Conservation (phyloP, 2,113 vertebrate genomes). For the Xyliphius kryptos region DNA sequence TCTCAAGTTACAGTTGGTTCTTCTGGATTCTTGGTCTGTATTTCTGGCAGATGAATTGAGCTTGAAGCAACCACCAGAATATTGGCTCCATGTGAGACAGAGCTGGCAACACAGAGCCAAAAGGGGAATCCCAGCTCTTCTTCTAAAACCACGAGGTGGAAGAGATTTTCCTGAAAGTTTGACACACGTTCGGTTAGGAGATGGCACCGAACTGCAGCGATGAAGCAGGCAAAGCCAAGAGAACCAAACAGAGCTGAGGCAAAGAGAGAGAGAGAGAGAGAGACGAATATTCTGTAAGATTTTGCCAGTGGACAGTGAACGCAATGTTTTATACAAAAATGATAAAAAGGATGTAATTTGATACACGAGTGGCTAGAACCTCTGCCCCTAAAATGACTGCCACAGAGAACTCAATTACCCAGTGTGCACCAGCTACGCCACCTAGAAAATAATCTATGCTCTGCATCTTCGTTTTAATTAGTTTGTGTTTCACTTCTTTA, state of each 20-base stretch:
- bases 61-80: constrained; percentile 80
- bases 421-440: no score
- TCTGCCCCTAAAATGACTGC: no score
- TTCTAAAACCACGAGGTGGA: constrained; percentile 75
- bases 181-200: constrained; percentile 78
- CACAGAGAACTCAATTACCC: no score
- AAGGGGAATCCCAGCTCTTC: constrained; percentile 81
- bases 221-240: constrained; percentile 76
- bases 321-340: no score
- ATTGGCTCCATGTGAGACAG: constrained; percentile 72
- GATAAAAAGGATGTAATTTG: no score
- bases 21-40: constrained; percentile 81
- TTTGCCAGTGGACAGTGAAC: no score
- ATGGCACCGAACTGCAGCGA: constrained; percentile 77
- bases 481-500: no score
- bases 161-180: constrained; percentile 81
- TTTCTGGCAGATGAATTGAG: constrained; percentile 75
- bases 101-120: constrained; percentile 85
- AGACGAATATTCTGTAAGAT: no score
- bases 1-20: constrained; percentile 79
- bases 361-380: no score
- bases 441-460: no score
- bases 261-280: not conserved
- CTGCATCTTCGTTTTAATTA: no score
- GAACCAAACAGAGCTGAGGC: constrained; percentile 74